These are phyloP conservation scores for Thumatha senex DNA, from an alignment of 2,888 invertebrate genomes.

Conservation along the genomic window DNA sequence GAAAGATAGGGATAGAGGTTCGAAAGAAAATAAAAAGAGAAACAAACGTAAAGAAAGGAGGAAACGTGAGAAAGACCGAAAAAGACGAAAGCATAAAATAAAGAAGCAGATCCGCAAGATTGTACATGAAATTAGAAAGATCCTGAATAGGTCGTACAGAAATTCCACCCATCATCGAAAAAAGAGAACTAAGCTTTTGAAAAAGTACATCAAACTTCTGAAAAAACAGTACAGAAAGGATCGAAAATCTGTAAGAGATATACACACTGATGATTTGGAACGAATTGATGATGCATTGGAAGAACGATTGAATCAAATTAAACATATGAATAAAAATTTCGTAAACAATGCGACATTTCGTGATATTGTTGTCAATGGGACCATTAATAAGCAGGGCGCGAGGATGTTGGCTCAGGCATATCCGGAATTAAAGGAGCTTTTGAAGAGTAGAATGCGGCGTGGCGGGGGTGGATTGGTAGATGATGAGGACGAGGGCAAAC, in stretches of 20 bases:
- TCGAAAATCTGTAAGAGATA: constrained; percentile 53
- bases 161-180: constrained; percentile 57
- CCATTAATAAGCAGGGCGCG: constrained; percentile 44
- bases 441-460: constrained; percentile 20
- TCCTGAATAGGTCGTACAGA: constrained; percentile 53
- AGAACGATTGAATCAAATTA: constrained; percentile 48
- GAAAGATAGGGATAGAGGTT: constrained; percentile 27
- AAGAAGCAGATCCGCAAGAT: constrained; percentile 57
- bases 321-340: constrained; percentile 51
- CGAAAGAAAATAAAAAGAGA: constrained; percentile 34
- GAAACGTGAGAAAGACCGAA: constrained; percentile 26
- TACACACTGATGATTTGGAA: constrained; percentile 56
- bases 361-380: constrained; percentile 58
- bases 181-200: constrained; percentile 56
- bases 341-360: constrained; percentile 58
- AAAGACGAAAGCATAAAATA: constrained; percentile 54
- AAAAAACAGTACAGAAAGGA: constrained; percentile 64
- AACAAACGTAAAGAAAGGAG: neutral
- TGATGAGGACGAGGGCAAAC: neutral
- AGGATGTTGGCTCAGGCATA: constrained; percentile 54
- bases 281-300: constrained; percentile 52
- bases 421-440: constrained; percentile 50
- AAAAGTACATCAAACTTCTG: constrained; percentile 60
- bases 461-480: constrained; percentile 23
- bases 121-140: constrained; percentile 54